Evolutionary conservation across 2,888 invertebrate species (phyloP), one percentile per base, ranked within the genome.

Genomic region (Orthosia gothica): DNA sequence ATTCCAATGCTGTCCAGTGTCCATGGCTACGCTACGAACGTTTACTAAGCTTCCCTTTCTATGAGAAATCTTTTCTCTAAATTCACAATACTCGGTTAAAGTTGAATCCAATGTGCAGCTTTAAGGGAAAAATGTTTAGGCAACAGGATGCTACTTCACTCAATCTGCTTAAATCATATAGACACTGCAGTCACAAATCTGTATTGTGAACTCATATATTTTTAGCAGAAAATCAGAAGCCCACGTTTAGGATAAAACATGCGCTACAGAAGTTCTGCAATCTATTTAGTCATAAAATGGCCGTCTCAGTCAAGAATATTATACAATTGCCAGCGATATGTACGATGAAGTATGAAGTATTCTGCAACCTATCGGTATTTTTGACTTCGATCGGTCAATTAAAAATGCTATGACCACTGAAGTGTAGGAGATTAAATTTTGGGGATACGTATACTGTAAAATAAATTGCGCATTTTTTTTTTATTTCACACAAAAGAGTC

Each of bases 261-360:
- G 16, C 5, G 2, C 26, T 20, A 16, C 5, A 20, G 2, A 49
- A 40, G 13, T 49, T 26, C 47, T 63, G 62, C 47, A 63, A 63
- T 47, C 16, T 45, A 45, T 45, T n/a, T 16, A 23, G 16, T 47
- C 11, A 40, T 40, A 40, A 40, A 13, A 23, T 18, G 47, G 9
- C 9, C 32, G 20, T 66, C 40, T 40, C 20, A 40, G 45, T 26
- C 65, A 63, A 47, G 45, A 45, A 45, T n/a, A 58, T 45, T 15
- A 45, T 67, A 45, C 45, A 64, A 26, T n/a, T 47, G 66, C 47
- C 7, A 47, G 16, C 40, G 40, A 40, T 40, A n/a, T 45, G 64
- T n/a, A n/a, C 7, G n/a, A n/a, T 26, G 40, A 40, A 40, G 13
- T 61, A 18, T 15, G 23, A 20, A 16, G 65, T 5, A 20, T 18